Evolutionary conservation across 2,113 vertebrate genomes (phyloP), one percentile per base, ranked within the genome.

Genomic region (Geococcyx californianus): DNA sequence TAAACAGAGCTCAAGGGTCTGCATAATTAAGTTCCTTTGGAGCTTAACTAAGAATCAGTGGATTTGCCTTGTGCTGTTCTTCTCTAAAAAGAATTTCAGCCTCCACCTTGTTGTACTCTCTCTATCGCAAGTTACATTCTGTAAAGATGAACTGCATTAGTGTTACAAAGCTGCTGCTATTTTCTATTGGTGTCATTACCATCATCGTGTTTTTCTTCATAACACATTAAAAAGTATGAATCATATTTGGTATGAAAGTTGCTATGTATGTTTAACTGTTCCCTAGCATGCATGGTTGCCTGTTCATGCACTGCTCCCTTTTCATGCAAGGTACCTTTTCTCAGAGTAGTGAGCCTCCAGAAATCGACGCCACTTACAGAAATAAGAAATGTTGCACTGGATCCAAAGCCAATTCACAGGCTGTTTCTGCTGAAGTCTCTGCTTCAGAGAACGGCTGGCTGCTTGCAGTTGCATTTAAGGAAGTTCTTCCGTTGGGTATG

Each of bases 401-500:
- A 83, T 92, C 83, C 81, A 95, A 82, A 76, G 84, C 44, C 67
- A 51, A 69, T 87, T 97, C 97, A 85, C 84, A 97, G 94, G 74
- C 72, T 80, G 88, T 78, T 97, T 97, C 95, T 97, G 97, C 91
- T 97, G 1, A 93, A 82, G 60, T 84, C 70, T 94, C 49, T 86
- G 84, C 95, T 97, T 95, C 90, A 95, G 51, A 81, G 49, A 67
- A 95, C 3, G 69, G 91, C 91, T 95, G 96, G 67, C 87, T 97
- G 93, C 91, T 94, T 63, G 54, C 81, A 84, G 78, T 42, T 95
- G 93, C 97, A 94, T 96, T 98, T 96, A 97, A 98, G 98, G 98
- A 98, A 98, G 98, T 98, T 96, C 90, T 96, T 91, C 91, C 95
- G 68, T 44, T 60, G 97, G 97, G 97, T 98, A 98, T 97, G 98